Evolutionary conservation across 2,113 vertebrate species (phyloP).

Genomic region (Pluvianellus socialis): DNA sequence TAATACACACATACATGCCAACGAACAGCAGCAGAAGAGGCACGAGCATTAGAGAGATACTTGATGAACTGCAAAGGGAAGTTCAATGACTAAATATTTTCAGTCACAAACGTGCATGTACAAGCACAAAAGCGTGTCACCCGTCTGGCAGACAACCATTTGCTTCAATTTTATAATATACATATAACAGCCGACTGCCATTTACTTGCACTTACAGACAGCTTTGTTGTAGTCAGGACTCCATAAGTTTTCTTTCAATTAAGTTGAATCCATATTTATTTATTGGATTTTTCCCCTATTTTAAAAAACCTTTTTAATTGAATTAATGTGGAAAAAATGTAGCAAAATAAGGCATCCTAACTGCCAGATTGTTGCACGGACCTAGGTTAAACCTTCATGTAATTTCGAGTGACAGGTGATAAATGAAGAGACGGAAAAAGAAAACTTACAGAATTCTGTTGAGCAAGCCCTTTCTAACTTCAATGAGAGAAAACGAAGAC

Average conservation of each 20-base stretch:
- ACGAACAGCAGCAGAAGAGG: not conserved
- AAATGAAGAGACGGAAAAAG: slow-evolving; percentile 19
- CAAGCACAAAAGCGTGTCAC: not conserved
- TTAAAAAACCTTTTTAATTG: not conserved
- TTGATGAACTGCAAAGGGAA: not conserved
- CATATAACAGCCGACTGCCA: not conserved
- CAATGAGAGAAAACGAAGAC: not conserved
- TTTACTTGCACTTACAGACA: not conserved
- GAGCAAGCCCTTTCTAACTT: not conserved
- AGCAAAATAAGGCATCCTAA: not conserved
- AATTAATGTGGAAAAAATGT: not conserved
- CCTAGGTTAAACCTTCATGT: not conserved
- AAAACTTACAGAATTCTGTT: slow-evolving; percentile 20
- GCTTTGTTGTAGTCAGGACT: not conserved
- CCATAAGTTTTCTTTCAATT: not conserved
- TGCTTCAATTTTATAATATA: not conserved
- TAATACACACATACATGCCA: not conserved
- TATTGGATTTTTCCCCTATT: not conserved
- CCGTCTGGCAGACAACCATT: not conserved
- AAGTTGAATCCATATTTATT: not conserved
- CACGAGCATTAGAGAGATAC: not conserved
- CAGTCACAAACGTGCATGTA: not conserved
- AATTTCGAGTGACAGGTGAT: slow-evolving; percentile 26
- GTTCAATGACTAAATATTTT: not conserved
- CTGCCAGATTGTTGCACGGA: not conserved